Evolutionary conservation across 2,888 invertebrate genomes (phyloP), one percentile per base, ranked within the genome.

Genomic region (Empis stercorea): DNA sequence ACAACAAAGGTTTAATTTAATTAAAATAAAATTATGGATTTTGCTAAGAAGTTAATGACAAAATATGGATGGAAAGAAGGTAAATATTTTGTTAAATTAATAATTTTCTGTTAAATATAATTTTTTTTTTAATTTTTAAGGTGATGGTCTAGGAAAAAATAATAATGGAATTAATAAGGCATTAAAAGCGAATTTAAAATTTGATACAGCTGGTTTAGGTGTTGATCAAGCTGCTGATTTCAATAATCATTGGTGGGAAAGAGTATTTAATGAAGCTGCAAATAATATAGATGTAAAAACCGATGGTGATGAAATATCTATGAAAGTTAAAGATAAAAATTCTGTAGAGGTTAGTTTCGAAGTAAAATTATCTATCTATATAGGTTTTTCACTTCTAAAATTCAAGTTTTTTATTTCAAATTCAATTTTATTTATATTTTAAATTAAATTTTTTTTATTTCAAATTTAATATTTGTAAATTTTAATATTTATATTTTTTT

Each of bases 221-320:
- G 83, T 85, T 55, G 80, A 86, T 61, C 71, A 75, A 3, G 80
- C 80, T 0, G 76, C 81, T 9, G 81, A 84, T 57, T 87, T 83
- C 59, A 84, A 81, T 1, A 80, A 84, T 54, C 83, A 87, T 56
- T 92, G 91, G 91, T 89, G 88, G 88, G 82, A 83, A 52, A 75
- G 78, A 10, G 71, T 83, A 10, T 91, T 81, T 59, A 80, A 89
- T 59, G 80, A 80, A 57, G 84, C 87, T 3, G 76, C 82, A 2
- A 73, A 73, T 6, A 84, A 82, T 64, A 73, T 87, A 9, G 70
- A 78, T 59, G 76, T 81, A 47, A 57, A 57, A 45, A 49, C 58
- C 14, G 51, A 58, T 10, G 38, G 54, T 50, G 63, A 61, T 1
- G 43, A 55, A 14, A 56, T 66, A 11, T 54, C 50, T 6, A 55